These are phyloP conservation scores for Cirrhinus mrigala DNA, from an alignment of 2,797 vertebrate genomes.

Conservation along the genomic window DNA sequence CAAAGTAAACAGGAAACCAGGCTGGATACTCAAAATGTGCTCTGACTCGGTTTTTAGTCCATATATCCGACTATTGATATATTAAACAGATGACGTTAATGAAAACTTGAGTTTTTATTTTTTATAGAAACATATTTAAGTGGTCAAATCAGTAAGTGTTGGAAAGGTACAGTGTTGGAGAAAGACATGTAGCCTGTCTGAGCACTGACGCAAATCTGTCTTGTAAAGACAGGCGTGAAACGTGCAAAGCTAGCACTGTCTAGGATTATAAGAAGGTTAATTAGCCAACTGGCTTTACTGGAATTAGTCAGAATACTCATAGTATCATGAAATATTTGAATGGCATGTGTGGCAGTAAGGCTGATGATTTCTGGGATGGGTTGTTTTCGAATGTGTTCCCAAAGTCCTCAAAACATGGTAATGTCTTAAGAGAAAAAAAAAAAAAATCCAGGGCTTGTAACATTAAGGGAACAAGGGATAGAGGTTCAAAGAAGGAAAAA, in stretches of 20 bases:
- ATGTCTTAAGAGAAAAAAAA: constrained; percentile 64
- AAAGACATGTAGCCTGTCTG: constrained; percentile 64
- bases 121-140: constrained; percentile 19
- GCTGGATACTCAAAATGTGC: constrained; percentile 60
- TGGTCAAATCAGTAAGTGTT: constrained; percentile 55
- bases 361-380: constrained; percentile 46
- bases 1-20: constrained; percentile 60
- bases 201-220: constrained; percentile 35
- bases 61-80: constrained; percentile 62
- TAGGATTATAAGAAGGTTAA: constrained; percentile 32
- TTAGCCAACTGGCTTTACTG: constrained; percentile 40
- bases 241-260: constrained; percentile 23
- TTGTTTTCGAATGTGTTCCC: constrained; percentile 61
- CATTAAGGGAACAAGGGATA: constrained; percentile 52
- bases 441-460: constrained; percentile 57
- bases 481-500: constrained; percentile 47
- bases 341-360: constrained; percentile 13
- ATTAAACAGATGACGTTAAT: constrained; percentile 64
- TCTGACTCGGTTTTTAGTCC: constrained; percentile 64
- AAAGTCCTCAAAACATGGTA: constrained; percentile 63
- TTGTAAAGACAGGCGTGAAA: constrained; percentile 10
- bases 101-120: constrained; percentile 21
- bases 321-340: constrained; percentile 22
- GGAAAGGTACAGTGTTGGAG: constrained; percentile 58
- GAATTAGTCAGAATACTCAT: constrained; percentile 29